Percentiles rank a stretch among this genome's conserved stretches.
phyloP scores from a whole-genome alignment of 2,113 vertebrate genomes.

The Lagopus leucura region DNA sequence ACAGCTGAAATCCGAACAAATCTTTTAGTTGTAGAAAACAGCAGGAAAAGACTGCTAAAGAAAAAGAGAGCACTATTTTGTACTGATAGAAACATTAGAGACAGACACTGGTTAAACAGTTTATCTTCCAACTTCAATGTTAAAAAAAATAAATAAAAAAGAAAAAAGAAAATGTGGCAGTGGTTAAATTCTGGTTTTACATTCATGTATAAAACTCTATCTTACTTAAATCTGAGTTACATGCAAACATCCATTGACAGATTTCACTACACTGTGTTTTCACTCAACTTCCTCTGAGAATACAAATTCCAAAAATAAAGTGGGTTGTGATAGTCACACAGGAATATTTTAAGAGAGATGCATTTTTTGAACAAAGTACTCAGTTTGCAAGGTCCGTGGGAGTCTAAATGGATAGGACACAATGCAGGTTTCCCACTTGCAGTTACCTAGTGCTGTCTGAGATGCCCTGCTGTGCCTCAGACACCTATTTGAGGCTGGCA shows the following conservation, averaged over 20 bases:
- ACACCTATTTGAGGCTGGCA: not conserved
- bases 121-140: not conserved
- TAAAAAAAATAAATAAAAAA: not conserved
- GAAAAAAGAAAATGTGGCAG: not conserved
- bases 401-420: rapidly evolving
- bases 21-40: not conserved
- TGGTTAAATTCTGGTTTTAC: not conserved
- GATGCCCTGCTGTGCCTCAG: not conserved
- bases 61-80: not conserved
- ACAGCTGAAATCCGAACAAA: not conserved
- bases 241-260: not conserved
- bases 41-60: not conserved
- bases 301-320: not conserved
- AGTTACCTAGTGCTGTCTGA: not conserved
- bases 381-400: not conserved
- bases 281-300: not conserved
- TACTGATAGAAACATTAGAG: not conserved
- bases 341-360: not conserved
- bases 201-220: rapidly evolving
- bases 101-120: not conserved
- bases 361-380: not conserved
- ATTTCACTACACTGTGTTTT: not conserved
- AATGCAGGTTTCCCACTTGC: not conserved
- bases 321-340: not conserved
- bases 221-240: not conserved